A percentile compares a stretch with the other conserved stretches of the same genome.
These are phyloP conservation scores for Acropora tenuis DNA, from an alignment of 64 coral and sea anemone species.

Conservation along the genomic window DNA sequence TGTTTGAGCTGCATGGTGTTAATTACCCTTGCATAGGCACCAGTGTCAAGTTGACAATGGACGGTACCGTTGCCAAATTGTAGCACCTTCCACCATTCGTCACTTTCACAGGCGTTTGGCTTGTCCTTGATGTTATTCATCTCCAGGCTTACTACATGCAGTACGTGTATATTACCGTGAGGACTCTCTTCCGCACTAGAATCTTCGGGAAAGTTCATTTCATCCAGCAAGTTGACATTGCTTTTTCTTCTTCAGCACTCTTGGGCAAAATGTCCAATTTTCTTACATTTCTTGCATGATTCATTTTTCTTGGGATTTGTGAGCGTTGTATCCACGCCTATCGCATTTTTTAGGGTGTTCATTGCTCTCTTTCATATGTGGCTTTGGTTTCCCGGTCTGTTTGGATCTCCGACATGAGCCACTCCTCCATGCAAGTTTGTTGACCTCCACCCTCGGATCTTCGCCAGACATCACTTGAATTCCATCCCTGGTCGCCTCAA, in stretches of 20 bases:
- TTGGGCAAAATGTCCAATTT: slow-evolving; percentile 29
- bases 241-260: slow-evolving; percentile 43
- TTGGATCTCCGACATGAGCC: not conserved
- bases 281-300: slow-evolving; percentile 31
- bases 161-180: slow-evolving; percentile 5
- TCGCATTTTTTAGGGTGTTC: not conserved
- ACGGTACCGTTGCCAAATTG: slow-evolving; percentile 7
- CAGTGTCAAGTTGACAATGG: slow-evolving; percentile 8
- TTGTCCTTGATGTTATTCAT: not conserved
- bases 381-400: too few species aligned
- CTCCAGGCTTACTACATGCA: slow-evolving; percentile 19
- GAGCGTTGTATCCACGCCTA: slow-evolving; percentile 6
- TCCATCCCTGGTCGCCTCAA: not conserved
- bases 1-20: slow-evolving; percentile 8
- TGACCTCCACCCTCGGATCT: not conserved
- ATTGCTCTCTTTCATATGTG: not conserved
- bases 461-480: too few species aligned
- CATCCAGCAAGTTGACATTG: not conserved
- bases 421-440: not conserved
- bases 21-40: slow-evolving; percentile 18
- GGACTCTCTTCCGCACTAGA: slow-evolving; percentile 21
- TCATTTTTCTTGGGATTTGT: slow-evolving; percentile 45
- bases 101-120: not conserved
- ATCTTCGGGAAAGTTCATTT: not conserved
- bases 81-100: slow-evolving; percentile 50